Percentiles rank a stretch among this genome's conserved stretches.
Conservation (phyloP, 2,888 invertebrate species). For the Agelastica alni region DNA sequence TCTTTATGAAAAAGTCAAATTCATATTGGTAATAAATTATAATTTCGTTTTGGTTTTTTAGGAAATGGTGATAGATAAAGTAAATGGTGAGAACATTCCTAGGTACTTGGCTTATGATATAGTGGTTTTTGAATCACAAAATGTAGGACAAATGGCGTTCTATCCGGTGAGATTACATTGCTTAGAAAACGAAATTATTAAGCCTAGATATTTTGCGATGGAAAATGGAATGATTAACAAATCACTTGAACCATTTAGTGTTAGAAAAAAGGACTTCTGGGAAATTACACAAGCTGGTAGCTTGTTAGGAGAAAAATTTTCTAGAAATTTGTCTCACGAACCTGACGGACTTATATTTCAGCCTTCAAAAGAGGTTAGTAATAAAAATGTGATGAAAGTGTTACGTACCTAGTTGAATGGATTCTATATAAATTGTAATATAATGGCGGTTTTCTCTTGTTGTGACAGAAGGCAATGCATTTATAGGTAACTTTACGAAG, state of each 20-base stretch:
- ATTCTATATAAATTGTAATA: no score
- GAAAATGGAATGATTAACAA: conserved; percentile 74
- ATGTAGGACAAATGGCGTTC: conserved; percentile 79
- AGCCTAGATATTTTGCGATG: conserved; percentile 76
- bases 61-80: conserved; percentile 97
- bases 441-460: no score
- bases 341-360: conserved; percentile 99
- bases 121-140: conserved; percentile 77
- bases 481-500: no score
- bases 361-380: conserved; percentile 75
- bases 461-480: no score
- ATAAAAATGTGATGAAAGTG: no score
- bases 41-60: no score
- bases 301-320: conserved; percentile 83
- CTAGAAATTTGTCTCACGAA: conserved; percentile 84
- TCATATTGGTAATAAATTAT: no score
- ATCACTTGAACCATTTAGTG: conserved; percentile 84
- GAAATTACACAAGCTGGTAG: conserved; percentile 72
- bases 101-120: conserved; percentile 96
- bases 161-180: conserved; percentile 73
- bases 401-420: no score
- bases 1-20: no score
- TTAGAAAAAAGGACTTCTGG: conserved; percentile 92
- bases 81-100: conserved; percentile 73
- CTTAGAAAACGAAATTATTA: conserved; percentile 75